These are phyloP conservation scores for Alauda arvensis DNA, from an alignment of 2,797 vertebrate genomes.

Conservation along the genomic window DNA sequence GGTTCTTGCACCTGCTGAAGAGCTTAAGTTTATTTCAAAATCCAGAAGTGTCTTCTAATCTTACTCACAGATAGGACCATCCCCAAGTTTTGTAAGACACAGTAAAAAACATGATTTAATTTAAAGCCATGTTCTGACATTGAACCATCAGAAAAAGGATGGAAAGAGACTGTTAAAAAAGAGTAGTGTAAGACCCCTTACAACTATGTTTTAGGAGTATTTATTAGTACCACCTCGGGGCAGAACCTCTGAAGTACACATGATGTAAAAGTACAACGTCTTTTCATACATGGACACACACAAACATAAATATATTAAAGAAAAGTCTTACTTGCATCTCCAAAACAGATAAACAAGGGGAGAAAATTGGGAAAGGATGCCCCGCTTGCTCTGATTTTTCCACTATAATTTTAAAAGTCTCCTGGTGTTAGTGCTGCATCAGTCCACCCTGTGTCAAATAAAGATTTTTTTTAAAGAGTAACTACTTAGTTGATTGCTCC, in stretches of 20 bases:
- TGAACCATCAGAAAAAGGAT: background rate
- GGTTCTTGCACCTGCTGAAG: slow-evolving; percentile 59
- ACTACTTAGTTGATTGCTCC: background rate
- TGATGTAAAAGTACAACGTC: background rate
- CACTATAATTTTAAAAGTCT: background rate
- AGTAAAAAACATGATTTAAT: background rate
- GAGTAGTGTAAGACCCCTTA: background rate
- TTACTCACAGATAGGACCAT: background rate
- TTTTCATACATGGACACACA: background rate
- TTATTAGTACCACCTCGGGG: background rate
- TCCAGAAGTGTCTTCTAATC: background rate
- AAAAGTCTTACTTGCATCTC: background rate
- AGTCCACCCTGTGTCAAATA: background rate
- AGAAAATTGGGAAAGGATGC: background rate
- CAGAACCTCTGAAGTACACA: background rate
- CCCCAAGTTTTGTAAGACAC: background rate
- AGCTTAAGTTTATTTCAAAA: slow-evolving; percentile 25
- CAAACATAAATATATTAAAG: background rate
- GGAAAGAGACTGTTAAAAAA: background rate
- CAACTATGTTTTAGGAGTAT: background rate
- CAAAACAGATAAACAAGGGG: background rate
- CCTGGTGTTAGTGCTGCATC: background rate
- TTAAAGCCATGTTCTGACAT: background rate
- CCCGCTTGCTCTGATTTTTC: background rate
- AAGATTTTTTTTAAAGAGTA: background rate